These are phyloP conservation scores for Scalopus aquaticus DNA, from an alignment of 2,113 vertebrate genomes.

Conservation along the genomic window DNA sequence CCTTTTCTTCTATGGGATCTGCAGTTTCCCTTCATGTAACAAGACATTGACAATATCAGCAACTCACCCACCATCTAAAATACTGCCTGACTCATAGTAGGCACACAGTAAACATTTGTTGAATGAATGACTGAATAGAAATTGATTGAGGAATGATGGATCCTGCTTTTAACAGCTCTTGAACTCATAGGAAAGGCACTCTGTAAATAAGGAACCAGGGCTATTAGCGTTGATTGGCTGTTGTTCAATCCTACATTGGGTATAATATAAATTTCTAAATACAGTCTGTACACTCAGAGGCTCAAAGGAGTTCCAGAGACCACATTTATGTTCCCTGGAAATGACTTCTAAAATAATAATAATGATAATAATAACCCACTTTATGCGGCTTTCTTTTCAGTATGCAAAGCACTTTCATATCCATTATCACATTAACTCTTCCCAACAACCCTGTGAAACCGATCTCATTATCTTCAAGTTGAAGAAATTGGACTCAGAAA, in stretches of 20 bases:
- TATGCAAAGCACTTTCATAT: constrained; percentile 32
- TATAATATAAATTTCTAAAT: constrained; percentile 46
- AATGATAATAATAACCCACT: constrained; percentile 35
- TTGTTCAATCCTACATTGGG: constrained; percentile 21
- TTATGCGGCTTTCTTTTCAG: not conserved
- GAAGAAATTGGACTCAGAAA: constrained; percentile 7
- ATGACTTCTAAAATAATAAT: constrained; percentile 66
- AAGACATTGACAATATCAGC: not conserved
- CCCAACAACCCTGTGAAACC: not conserved
- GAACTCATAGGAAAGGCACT: constrained; percentile 18
- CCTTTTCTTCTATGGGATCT: not conserved
- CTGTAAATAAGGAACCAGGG: constrained; percentile 19
- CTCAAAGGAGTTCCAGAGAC: constrained; percentile 23
- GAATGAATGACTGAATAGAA: constrained; percentile 28
- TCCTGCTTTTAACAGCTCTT: constrained; percentile 34
- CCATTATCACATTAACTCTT: constrained; percentile 48
- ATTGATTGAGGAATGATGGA: not conserved
- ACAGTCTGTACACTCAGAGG: constrained; percentile 45
- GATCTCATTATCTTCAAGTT: constrained; percentile 1
- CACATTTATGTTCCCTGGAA: not conserved
- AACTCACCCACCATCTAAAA: not conserved
- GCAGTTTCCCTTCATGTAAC: not conserved
- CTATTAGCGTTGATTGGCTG: constrained; percentile 20
- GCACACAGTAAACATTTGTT: not conserved
- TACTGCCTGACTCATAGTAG: not conserved